A percentile compares a stretch with the other conserved stretches of the same genome.
phyloP scores from a whole-genome alignment of 2,113 vertebrate genomes.

The Mastomys coucha region DNA sequence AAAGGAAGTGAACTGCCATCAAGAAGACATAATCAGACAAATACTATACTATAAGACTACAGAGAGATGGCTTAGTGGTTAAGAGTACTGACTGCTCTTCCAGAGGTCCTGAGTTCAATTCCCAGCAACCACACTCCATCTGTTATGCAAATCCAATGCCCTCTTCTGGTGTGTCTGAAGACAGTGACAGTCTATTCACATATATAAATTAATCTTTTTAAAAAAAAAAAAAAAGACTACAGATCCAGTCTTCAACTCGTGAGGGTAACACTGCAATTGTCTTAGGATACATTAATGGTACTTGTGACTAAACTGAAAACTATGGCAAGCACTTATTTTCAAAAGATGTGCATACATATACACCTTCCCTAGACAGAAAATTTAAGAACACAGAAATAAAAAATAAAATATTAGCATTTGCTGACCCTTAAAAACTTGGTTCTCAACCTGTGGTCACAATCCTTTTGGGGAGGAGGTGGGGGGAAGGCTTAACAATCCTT shows the following conservation, averaged over 20 bases:
- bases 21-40: slow-evolving; percentile 13
- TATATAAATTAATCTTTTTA: no score
- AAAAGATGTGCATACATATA: not conserved
- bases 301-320: not conserved
- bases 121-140: no score
- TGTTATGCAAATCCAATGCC: no score
- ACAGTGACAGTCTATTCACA: no score
- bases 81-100: no score
- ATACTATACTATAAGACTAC: not conserved
- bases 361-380: not conserved
- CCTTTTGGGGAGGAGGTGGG: not conserved
- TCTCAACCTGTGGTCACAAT: not conserved
- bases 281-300: not conserved
- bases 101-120: no score
- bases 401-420: not conserved
- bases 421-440: not conserved
- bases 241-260: not conserved
- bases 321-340: not conserved
- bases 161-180: no score
- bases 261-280: not conserved
- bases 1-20: not conserved
- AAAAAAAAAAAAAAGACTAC: not conserved
- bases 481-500: not conserved
- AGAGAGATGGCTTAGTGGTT: no score
- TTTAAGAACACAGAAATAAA: not conserved